Percentiles rank a stretch among this genome's conserved stretches.
Conservation (phyloP, 2,888 invertebrate species). For the Xiphydria camelus region DNA sequence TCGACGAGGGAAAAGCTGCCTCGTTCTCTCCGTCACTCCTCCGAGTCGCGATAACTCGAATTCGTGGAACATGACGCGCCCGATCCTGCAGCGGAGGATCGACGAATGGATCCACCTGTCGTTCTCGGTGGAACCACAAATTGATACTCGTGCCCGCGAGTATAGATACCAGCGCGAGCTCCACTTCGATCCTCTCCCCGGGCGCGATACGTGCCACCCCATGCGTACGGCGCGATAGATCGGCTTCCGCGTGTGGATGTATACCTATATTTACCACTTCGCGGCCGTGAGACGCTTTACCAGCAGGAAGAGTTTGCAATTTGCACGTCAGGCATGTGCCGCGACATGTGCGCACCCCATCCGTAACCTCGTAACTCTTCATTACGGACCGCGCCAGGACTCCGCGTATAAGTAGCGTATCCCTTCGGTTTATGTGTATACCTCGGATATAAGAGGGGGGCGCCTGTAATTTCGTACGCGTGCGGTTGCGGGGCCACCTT, state of each 20-base stretch:
- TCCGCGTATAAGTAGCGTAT: neutral
- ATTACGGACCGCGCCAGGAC: neutral
- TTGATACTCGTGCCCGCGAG: too few species aligned
- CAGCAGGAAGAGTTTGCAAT: conserved; percentile 6
- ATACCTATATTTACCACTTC: too few species aligned
- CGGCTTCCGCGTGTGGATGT: too few species aligned
- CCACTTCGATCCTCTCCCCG: neutral
- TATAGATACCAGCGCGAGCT: conserved; percentile 8
- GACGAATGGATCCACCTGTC: conserved; percentile 14
- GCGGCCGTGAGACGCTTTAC: too few species aligned
- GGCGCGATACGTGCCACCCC: neutral
- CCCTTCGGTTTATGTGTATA: conserved; percentile 3
- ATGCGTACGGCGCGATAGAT: too few species aligned
- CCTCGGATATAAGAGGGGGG: neutral
- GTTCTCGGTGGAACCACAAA: conserved; percentile 9
- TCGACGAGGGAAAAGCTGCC: too few species aligned
- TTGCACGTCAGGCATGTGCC: conserved; percentile 17
- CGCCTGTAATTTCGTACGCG: conserved; percentile 15
- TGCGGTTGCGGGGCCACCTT: conserved; percentile 6
- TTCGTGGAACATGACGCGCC: too few species aligned
- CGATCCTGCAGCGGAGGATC: too few species aligned
- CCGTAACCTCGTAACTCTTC: conserved; percentile 12
- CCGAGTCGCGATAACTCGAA: too few species aligned
- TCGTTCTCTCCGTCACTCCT: too few species aligned
- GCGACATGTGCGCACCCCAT: conserved; percentile 5